Evolutionary conservation across 2,113 vertebrate species (phyloP).

Genomic region (Forbesichthys agassizii): DNA sequence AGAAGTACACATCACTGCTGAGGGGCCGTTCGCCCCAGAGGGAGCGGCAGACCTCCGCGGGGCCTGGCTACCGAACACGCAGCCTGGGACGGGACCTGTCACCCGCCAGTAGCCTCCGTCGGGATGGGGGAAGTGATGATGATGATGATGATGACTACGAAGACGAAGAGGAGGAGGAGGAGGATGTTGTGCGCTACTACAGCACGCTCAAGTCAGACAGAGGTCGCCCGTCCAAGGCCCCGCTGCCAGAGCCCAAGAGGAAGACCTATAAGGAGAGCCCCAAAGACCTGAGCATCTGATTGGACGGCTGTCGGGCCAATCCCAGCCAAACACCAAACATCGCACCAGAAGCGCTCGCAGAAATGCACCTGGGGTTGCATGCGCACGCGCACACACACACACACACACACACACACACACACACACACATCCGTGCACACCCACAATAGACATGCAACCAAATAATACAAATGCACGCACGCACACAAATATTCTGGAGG

Average conservation of each 20-base stretch:
- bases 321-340: slow-evolving; percentile 34
- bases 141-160: slow-evolving; percentile 73
- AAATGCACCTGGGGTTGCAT: slow-evolving; percentile 29
- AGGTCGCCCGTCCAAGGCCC: slow-evolving; percentile 62
- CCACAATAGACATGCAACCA: background rate
- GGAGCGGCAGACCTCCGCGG: slow-evolving; percentile 43
- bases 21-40: slow-evolving; percentile 66
- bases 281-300: slow-evolving; percentile 97
- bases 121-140: slow-evolving; percentile 62
- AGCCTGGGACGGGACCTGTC: slow-evolving; percentile 75
- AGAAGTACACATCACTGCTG: slow-evolving; percentile 70
- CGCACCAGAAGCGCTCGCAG: slow-evolving; percentile 55
- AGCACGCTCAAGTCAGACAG: slow-evolving; percentile 27
- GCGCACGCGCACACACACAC: slow-evolving; percentile 29
- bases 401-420: slow-evolving; percentile 7
- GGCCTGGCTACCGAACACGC: slow-evolving; percentile 50
- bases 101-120: slow-evolving; percentile 48
- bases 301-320: slow-evolving; percentile 43
- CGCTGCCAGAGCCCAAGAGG: slow-evolving; percentile 79
- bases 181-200: slow-evolving; percentile 82
- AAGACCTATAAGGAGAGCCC: slow-evolving; percentile 89
- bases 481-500: slow-evolving; percentile 39
- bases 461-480: slow-evolving; percentile 10
- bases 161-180: slow-evolving; percentile 71
- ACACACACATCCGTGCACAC: background rate